phyloP scores from a whole-genome alignment of 1,140 invertebrate genomes.

The Drosophila azteca region DNA sequence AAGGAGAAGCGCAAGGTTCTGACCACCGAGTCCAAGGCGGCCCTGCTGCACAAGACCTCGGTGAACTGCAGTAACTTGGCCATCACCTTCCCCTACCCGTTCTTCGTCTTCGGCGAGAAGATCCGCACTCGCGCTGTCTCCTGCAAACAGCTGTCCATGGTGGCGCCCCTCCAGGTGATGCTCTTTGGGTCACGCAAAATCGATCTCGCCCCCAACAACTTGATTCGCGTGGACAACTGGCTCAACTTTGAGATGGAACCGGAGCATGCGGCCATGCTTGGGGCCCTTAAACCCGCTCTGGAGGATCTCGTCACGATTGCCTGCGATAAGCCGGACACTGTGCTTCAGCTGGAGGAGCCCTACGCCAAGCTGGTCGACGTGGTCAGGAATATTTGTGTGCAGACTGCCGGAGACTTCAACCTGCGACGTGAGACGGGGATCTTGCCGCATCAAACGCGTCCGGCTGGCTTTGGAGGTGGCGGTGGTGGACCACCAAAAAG shows the following conservation, averaged over 20 bases:
- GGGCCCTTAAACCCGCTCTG: conserved; percentile 93
- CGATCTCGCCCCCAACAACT: conserved; percentile 88
- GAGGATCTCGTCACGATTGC: conserved; percentile 93
- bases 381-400: conserved; percentile 88
- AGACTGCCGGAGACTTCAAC: conserved; percentile 89
- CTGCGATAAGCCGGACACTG: conserved; percentile 90
- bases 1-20: conserved; percentile 98
- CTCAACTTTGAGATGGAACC: conserved; percentile 95
- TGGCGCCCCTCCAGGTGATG: conserved; percentile 96
- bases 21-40: conserved; percentile 97
- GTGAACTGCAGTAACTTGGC: conserved; percentile 96
- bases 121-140: conserved; percentile 97
- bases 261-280: conserved; percentile 90
- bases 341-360: conserved; percentile 85
- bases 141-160: conserved; percentile 99
- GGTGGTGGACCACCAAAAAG: conserved; percentile 55
- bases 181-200: conserved; percentile 96
- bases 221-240: conserved; percentile 95
- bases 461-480: conserved; percentile 19
- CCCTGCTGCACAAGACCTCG: conserved; percentile 97
- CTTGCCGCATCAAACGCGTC: conserved; percentile 82
- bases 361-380: conserved; percentile 87
- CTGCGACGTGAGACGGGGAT: conserved; percentile 85
- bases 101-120: conserved; percentile 99
- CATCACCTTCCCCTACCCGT: conserved; percentile 95